These are phyloP conservation scores for Myrmecophaga tridactyla DNA, from an alignment of 2,113 vertebrate species.

Conservation along the genomic window DNA sequence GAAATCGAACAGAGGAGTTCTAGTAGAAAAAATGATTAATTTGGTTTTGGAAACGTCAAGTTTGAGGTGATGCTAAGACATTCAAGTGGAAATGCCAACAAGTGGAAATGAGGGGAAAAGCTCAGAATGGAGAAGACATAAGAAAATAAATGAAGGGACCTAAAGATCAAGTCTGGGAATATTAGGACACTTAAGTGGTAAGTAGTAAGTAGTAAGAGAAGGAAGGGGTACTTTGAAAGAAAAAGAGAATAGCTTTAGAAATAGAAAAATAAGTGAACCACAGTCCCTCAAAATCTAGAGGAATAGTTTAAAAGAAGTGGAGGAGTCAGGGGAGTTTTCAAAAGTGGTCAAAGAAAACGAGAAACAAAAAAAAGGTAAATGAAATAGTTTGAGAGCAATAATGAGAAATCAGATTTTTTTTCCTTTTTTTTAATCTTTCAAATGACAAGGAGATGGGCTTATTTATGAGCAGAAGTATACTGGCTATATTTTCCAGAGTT, in stretches of 20 bases:
- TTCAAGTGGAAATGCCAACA: background rate
- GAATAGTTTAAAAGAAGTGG: background rate
- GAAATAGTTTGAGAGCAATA: no score
- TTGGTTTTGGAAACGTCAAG: background rate
- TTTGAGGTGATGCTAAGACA: background rate
- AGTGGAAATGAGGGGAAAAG: background rate
- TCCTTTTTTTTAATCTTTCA: background rate
- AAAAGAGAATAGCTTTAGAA: background rate
- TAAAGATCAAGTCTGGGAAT: background rate
- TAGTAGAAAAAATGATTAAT: conserved; percentile 2
- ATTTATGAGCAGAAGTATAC: background rate
- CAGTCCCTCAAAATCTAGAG: background rate
- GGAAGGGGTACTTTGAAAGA: background rate
- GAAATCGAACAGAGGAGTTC: background rate
- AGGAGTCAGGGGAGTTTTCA: background rate
- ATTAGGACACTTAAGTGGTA: background rate
- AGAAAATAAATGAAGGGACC: background rate
- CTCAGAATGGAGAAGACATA: background rate
- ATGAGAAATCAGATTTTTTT: background rate
- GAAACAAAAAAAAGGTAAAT: background rate
- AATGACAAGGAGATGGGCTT: background rate
- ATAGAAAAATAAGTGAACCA: background rate
- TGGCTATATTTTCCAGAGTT: conserved; percentile 7
- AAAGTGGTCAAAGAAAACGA: background rate
- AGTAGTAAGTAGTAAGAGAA: background rate